Conservation (phyloP, 1,140 invertebrate species). For the Caenorhabditis inopinata region DNA sequence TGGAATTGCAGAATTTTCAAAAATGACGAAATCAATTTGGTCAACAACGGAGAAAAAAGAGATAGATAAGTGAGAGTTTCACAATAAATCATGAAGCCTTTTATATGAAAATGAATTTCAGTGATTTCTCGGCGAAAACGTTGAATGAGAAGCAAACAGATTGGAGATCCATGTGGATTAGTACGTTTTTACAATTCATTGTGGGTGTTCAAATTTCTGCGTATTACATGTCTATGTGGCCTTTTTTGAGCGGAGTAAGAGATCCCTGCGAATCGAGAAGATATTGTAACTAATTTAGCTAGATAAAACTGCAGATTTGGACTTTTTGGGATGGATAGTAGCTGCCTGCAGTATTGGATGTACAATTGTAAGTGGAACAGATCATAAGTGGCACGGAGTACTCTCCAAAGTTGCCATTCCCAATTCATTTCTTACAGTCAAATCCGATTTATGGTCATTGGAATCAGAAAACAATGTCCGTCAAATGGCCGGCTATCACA, state of each 20-base stretch:
- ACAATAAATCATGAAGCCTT: too few relatives aligned
- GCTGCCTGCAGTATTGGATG: conserved; percentile 43
- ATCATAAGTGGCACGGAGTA: too few relatives aligned
- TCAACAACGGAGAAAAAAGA: not conserved
- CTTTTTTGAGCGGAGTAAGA: conserved; percentile 42
- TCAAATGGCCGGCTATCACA: conserved; percentile 33
- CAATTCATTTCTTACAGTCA: not conserved
- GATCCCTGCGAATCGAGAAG: not conserved
- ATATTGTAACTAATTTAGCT: conserved; percentile 25
- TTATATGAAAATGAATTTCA: not conserved
- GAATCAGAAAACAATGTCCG: conserved; percentile 52
- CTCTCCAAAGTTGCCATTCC: not conserved
- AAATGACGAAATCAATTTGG: conserved; percentile 7
- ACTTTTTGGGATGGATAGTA: conserved; percentile 49
- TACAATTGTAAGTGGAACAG: not conserved
- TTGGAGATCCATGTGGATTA: conserved; percentile 34
- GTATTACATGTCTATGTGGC: conserved; percentile 49
- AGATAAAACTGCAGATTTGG: conserved; percentile 41
- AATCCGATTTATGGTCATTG: conserved; percentile 48
- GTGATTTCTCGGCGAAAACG: not conserved
- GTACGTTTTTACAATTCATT: conserved; percentile 26
- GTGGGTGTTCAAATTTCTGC: conserved; percentile 46
- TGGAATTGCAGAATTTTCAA: not conserved
- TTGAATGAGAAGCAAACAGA: conserved; percentile 28
- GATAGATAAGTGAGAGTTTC: not conserved